A percentile compares a stretch with the other conserved stretches of the same genome.
Conservation (phyloP, 2,888 invertebrate species). For the Pyralis farinalis region DNA sequence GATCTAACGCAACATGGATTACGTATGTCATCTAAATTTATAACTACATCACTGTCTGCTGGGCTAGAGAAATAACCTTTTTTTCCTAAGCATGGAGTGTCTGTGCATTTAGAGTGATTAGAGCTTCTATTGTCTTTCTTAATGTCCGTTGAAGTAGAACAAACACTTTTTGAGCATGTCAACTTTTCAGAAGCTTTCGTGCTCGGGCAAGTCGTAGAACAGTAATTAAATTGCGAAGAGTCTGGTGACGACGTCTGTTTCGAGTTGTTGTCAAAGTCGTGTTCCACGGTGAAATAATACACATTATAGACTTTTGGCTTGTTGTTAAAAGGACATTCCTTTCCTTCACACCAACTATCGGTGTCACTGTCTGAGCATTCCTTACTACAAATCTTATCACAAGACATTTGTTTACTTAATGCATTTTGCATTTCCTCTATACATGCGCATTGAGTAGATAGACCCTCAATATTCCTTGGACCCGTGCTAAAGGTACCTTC, state of each 20-base stretch:
- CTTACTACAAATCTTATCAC: constrained; percentile 44
- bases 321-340: constrained; percentile 43
- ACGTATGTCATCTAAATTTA: constrained; percentile 50
- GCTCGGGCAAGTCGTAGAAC: constrained; percentile 50
- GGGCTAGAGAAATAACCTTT: constrained; percentile 44
- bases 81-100: too few relatives aligned
- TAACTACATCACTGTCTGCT: constrained; percentile 59
- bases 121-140: background rate
- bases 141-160: constrained; percentile 24
- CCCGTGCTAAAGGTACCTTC: constrained; percentile 51
- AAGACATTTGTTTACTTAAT: constrained; percentile 39
- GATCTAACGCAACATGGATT: constrained; percentile 61
- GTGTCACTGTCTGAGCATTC: constrained; percentile 46
- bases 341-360: constrained; percentile 43
- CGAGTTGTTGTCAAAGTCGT: constrained; percentile 39
- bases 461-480: constrained; percentile 37
- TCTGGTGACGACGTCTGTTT: constrained; percentile 17
- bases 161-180: constrained; percentile 49
- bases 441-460: constrained; percentile 69
- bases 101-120: too few relatives aligned
- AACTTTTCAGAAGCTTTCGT: constrained; percentile 33
- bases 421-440: constrained; percentile 54
- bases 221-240: constrained; percentile 40
- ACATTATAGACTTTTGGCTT: constrained; percentile 47
- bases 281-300: constrained; percentile 65